Base-by-base conservation (phyloP, 2,888 invertebrate genomes). In the Neocrepidodera transversa region DNA sequence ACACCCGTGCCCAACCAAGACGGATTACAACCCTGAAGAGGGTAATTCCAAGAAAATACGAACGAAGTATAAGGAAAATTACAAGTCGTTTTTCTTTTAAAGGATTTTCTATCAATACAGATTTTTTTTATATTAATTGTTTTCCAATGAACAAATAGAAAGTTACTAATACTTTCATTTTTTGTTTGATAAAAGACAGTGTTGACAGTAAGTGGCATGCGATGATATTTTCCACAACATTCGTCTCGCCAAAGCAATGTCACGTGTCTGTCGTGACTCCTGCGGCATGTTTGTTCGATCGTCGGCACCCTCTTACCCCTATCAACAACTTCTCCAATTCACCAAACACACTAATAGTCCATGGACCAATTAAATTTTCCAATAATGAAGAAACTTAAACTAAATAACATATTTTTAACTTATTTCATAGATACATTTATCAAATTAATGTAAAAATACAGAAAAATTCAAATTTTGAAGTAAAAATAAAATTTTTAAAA, bases 1-100 rank as follows among this genome's bases (percentile, higher is more conserved):
- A 65, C 66, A 67, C 65, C 62, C 54, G 63, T 43, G 59, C 56
- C 52, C 54, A 43, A 42, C 42, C 54, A 60, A 63, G 63, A 63
- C 55, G 60, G 60, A 63, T 63, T 63, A 63, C 59, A 55, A 58
- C 20, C 10, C 47, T 28, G 47, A 50, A 51, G 52, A 42, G 40
- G 52, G 52, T 40, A 52, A 38, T 42, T 23, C 20, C 20, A n/a
- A 20, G 40, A 40, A 4, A 42, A 11, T 40, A 1, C 40, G 38
- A 40, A 7, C 16, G 13, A 16, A 13, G 7, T 28, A 16, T 30
- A 45, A 32, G 43, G 50, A 52, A 48, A 52, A 47, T 10, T 17
- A n/a, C 30, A n/a, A 7, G 11, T 50, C 38, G 50, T 13, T 38
- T 50, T 50, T 50, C 35, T 38, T 35, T 16, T 23, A 50, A 38